Conservation (phyloP, 2,888 invertebrate species). For the Tetrapedia diversipes region DNA sequence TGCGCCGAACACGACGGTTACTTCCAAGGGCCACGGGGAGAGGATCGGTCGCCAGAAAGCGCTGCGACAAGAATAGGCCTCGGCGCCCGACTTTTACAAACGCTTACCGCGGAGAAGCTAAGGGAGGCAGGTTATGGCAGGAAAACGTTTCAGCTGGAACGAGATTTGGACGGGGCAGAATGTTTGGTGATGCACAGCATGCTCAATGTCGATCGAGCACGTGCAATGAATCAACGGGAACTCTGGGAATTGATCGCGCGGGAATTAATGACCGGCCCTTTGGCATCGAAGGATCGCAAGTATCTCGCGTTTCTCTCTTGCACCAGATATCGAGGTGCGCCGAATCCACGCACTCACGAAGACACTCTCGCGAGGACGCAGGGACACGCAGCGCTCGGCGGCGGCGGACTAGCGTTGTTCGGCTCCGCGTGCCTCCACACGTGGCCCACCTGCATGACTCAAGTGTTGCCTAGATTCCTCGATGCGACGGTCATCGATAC, state of each 20-base stretch:
- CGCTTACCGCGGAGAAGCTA: slow-evolving; percentile 93
- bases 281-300: slow-evolving; percentile 86
- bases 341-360: slow-evolving; percentile 87
- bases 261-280: slow-evolving; percentile 88
- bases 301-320: slow-evolving; percentile 95
- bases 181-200: slow-evolving; percentile 90
- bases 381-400: slow-evolving; percentile 95
- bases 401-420: slow-evolving; percentile 95
- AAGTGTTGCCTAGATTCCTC: slow-evolving; percentile 87
- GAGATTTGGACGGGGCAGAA: slow-evolving; percentile 85
- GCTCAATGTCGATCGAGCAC: slow-evolving; percentile 88
- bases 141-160: slow-evolving; percentile 92
- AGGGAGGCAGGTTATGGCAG: slow-evolving; percentile 90
- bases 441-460: slow-evolving; percentile 90
- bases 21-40: slow-evolving; percentile 86
- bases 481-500: slow-evolving; percentile 88
- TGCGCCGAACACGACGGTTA: slow-evolving; percentile 91
- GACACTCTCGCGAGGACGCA: slow-evolving; percentile 88
- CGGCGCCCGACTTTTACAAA: slow-evolving; percentile 92
- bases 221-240: slow-evolving; percentile 89
- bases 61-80: slow-evolving; percentile 90
- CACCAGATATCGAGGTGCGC: slow-evolving; percentile 89
- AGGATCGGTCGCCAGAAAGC: slow-evolving; percentile 88
- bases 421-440: slow-evolving; percentile 95
- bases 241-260: slow-evolving; percentile 94